Percentiles rank a stretch among this genome's conserved stretches.
These are phyloP conservation scores for Eupithecia insigniata DNA, from an alignment of 2,888 invertebrate species.

Conservation along the genomic window DNA sequence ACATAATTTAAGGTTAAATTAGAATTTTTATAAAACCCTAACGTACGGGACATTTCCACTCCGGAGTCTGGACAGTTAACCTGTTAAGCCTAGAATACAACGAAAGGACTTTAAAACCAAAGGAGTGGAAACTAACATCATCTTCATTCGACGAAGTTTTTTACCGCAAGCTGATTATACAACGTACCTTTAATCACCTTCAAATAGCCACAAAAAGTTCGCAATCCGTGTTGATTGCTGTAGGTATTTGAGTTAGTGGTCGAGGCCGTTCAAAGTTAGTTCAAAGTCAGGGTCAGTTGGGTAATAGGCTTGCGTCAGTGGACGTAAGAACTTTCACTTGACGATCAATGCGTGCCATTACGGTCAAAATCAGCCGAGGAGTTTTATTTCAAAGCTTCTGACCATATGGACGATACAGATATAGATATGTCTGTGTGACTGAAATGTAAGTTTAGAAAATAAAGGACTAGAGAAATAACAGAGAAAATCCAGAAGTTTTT, in stretches of 20 bases:
- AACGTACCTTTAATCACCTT: slow-evolving; percentile 5
- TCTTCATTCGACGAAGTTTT: background rate
- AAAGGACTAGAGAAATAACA: too few species aligned
- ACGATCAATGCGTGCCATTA: background rate
- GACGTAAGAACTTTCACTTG: slow-evolving; percentile 10
- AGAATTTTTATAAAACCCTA: too few species aligned
- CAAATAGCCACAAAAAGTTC: slow-evolving; percentile 39
- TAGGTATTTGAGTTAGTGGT: slow-evolving; percentile 42
- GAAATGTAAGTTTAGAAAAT: too few species aligned
- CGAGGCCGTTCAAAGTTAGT: slow-evolving; percentile 59
- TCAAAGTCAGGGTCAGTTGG: slow-evolving; percentile 56
- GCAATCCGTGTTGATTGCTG: slow-evolving; percentile 39
- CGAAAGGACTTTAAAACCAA: too few species aligned
- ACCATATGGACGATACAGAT: too few species aligned
- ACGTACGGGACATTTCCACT: too few species aligned
- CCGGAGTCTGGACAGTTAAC: too few species aligned
- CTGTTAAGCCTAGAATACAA: too few species aligned
- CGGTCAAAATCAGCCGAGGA: background rate
- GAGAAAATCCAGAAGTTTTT: too few species aligned
- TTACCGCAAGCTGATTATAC: background rate
- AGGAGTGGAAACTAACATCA: background rate
- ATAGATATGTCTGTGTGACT: too few species aligned
- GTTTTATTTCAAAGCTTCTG: too few species aligned
- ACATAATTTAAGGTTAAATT: too few species aligned
- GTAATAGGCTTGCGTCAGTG: slow-evolving; percentile 3